phyloP scores from a whole-genome alignment of 1,140 invertebrate genomes.

The Andricus grossulariae region DNA sequence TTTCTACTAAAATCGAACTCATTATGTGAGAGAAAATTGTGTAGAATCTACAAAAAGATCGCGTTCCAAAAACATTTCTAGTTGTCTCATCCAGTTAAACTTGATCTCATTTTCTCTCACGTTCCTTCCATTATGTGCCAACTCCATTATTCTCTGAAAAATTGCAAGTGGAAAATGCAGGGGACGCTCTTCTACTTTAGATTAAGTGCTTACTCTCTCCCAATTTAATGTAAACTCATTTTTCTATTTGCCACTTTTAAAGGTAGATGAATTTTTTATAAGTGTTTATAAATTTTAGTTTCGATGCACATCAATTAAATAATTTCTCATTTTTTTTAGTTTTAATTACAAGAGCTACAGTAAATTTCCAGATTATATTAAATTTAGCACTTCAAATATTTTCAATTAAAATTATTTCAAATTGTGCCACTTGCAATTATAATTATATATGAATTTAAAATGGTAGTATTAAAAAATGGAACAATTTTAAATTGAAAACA shows the following conservation, averaged over 20 bases:
- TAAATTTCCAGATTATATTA: too few species aligned
- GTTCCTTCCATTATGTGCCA: constrained; percentile 14
- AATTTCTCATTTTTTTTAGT: too few species aligned
- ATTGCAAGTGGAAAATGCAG: constrained; percentile 22
- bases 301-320: too few species aligned
- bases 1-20: not conserved
- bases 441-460: too few species aligned
- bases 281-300: too few species aligned
- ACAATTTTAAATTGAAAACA: too few species aligned
- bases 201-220: constrained; percentile 16
- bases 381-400: too few species aligned
- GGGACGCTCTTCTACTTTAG: constrained; percentile 23
- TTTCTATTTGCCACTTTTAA: not conserved
- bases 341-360: too few species aligned
- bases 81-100: constrained; percentile 19
- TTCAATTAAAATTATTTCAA: too few species aligned
- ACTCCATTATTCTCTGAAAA: constrained; percentile 29
- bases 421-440: too few species aligned
- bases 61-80: constrained; percentile 27
- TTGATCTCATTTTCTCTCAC: constrained; percentile 29
- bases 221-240: constrained; percentile 7
- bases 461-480: too few species aligned
- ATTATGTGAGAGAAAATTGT: not conserved
- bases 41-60: constrained; percentile 18
- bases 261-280: not conserved